Conservation (phyloP, 2,888 invertebrate genomes). For the Dascillus cervinus region DNA sequence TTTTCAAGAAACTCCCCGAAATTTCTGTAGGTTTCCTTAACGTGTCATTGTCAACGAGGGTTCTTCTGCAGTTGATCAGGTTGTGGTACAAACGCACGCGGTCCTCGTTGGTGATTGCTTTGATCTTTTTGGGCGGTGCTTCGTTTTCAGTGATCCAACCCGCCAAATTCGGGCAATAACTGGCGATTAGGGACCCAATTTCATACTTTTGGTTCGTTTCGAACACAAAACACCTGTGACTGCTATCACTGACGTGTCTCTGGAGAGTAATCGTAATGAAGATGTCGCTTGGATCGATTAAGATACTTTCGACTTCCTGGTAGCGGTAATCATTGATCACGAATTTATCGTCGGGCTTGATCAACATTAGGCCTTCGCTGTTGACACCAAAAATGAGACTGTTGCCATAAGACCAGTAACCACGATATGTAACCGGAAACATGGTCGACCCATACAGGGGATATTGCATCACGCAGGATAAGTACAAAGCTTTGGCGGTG, state of each 20-base stretch:
- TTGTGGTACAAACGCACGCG: conserved; percentile 81
- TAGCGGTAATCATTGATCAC: conserved; percentile 88
- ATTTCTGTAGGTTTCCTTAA: conserved; percentile 77
- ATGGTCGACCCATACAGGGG: conserved; percentile 57
- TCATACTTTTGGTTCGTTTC: conserved; percentile 86
- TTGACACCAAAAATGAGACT: conserved; percentile 76
- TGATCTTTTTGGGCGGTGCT: conserved; percentile 52
- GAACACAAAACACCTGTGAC: conserved; percentile 84
- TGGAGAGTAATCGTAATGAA: conserved; percentile 85
- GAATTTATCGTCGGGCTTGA: conserved; percentile 86
- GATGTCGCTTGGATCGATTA: conserved; percentile 86
- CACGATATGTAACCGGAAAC: conserved; percentile 78
- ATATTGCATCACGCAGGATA: conserved; percentile 95
- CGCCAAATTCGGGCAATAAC: conserved; percentile 80
- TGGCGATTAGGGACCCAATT: conserved; percentile 86
- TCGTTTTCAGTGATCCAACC: conserved; percentile 74
- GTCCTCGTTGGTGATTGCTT: conserved; percentile 77
- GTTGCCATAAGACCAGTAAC: conserved; percentile 86
- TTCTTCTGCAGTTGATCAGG: conserved; percentile 72
- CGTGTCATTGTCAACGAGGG: conserved; percentile 74
- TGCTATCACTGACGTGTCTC: conserved; percentile 56
- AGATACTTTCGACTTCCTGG: conserved; percentile 82
- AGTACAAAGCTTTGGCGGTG: conserved; percentile 86
- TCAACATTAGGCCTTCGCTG: conserved; percentile 83
- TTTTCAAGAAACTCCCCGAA: conserved; percentile 78